Percentiles rank a stretch among this genome's conserved stretches.
Evolutionary conservation across 2,113 vertebrate genomes (phyloP).

Genomic region (Gnathonemus longibarbis): DNA sequence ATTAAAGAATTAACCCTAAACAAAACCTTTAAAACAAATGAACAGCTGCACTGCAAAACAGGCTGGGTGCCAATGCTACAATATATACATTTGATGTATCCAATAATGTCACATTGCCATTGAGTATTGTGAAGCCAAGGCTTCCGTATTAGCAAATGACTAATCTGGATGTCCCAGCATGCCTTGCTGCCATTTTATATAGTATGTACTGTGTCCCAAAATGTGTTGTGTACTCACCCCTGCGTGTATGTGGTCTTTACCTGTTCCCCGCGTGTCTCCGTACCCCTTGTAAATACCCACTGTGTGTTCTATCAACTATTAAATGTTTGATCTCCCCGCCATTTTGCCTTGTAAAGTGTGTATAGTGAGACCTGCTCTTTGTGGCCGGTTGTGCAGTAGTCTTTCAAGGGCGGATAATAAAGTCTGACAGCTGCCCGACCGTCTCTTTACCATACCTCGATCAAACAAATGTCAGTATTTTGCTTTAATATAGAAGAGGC

Average conservation of each 20-base stretch:
- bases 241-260: background rate
- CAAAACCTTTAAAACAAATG: background rate
- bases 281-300: background rate
- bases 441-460: background rate
- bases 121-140: background rate
- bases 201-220: background rate
- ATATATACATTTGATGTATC: background rate
- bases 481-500: background rate
- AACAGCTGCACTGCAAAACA: background rate
- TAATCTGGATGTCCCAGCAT: background rate
- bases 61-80: background rate
- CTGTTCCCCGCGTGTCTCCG: background rate
- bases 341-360: background rate
- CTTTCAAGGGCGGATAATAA: background rate
- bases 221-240: background rate
- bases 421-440: background rate
- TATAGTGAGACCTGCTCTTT: background rate
- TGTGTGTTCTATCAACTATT: background rate
- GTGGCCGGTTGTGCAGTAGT: background rate
- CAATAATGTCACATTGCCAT: background rate
- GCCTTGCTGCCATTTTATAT: background rate
- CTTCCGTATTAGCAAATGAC: background rate
- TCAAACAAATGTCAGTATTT: background rate
- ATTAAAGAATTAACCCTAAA: too few species aligned
- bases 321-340: background rate